Percentiles rank a stretch among this genome's conserved stretches.
These are phyloP conservation scores for Hippopotamyrus pictus DNA, from an alignment of 2,797 vertebrate genomes.

Conservation along the genomic window DNA sequence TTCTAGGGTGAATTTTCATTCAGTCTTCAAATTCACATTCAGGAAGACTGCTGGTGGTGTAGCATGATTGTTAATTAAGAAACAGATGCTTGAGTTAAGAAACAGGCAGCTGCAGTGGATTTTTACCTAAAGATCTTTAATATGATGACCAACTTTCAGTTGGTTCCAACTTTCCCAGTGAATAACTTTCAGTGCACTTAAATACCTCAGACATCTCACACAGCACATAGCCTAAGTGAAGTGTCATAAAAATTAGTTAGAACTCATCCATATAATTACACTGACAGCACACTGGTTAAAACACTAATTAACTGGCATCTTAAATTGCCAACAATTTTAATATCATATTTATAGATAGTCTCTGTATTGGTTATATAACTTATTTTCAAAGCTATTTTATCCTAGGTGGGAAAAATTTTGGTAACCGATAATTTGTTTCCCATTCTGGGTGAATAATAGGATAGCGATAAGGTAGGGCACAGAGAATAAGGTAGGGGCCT, in stretches of 20 bases:
- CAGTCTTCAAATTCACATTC: neutral
- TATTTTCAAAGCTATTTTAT: constrained; percentile 29
- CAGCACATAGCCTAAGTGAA: neutral
- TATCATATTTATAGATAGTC: neutral
- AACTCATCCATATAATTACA: constrained; percentile 8
- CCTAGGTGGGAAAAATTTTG: neutral
- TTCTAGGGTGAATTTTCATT: neutral
- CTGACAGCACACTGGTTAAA: neutral
- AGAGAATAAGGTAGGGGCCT: constrained; percentile 48
- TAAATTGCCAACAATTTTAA: neutral
- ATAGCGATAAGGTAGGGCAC: constrained; percentile 26
- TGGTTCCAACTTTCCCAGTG: neutral
- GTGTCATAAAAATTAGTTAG: neutral
- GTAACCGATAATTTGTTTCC: neutral
- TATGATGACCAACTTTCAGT: neutral
- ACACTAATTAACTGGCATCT: neutral
- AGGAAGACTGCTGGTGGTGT: neutral
- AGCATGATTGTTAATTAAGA: neutral
- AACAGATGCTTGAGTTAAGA: neutral
- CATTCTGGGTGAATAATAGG: neutral
- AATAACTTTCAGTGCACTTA: neutral
- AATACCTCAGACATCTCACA: neutral
- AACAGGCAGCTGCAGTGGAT: neutral
- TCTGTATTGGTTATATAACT: neutral
- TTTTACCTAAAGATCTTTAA: neutral